Evolutionary conservation across 2,113 vertebrate species (phyloP).

Genomic region (Ailurus styani): DNA sequence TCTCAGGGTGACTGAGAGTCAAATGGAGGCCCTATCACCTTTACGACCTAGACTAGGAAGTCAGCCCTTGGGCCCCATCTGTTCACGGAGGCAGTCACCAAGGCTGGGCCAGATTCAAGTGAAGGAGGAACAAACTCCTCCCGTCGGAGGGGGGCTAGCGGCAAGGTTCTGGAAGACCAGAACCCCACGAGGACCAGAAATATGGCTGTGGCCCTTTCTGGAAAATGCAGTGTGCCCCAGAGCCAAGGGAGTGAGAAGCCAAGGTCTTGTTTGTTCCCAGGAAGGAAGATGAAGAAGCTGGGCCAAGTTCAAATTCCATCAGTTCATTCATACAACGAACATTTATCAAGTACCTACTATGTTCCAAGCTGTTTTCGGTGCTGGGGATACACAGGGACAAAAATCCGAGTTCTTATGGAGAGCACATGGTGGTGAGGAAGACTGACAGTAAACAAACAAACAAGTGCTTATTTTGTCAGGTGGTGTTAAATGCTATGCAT

Average conservation of each 20-base stretch:
- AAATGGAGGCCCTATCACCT: not conserved
- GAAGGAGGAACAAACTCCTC: not conserved
- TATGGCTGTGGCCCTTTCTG: not conserved
- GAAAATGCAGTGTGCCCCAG: not conserved
- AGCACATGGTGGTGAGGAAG: not conserved
- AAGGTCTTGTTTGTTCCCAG: not conserved
- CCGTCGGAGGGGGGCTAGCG: not conserved
- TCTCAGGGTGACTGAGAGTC: not conserved
- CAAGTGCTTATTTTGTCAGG: not conserved
- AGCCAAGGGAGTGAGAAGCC: not conserved
- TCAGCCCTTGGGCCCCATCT: not conserved
- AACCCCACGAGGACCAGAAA: not conserved
- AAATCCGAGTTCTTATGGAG: not conserved
- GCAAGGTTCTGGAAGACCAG: not conserved
- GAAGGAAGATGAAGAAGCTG: not conserved
- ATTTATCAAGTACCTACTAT: constrained; percentile 5
- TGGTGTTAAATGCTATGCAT: not conserved
- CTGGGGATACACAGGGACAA: not conserved
- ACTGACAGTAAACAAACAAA: not conserved
- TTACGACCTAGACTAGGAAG: not conserved
- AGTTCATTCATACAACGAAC: not conserved
- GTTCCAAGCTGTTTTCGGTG: not conserved
- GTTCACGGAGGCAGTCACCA: not conserved
- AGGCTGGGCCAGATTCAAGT: not conserved
- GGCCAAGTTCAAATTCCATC: constrained; percentile 9